Evolutionary conservation across 2,113 vertebrate species (phyloP).

Genomic region (Diadophis punctatus): DNA sequence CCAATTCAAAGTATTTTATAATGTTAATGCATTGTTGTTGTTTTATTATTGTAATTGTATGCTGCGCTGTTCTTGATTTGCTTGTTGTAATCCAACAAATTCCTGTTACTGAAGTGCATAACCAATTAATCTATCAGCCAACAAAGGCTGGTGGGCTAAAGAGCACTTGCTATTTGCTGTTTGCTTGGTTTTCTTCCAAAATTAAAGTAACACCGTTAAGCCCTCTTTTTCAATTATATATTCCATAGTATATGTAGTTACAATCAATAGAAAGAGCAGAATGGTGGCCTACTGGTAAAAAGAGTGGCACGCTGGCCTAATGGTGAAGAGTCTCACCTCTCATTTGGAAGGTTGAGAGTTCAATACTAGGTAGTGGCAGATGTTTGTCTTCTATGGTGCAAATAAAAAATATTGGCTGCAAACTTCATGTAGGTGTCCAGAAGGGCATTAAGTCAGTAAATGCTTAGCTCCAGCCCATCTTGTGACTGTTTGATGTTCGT

Average conservation of each 20-base stretch:
- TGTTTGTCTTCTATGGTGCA: background rate
- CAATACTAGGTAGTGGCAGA: background rate
- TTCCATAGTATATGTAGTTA: background rate
- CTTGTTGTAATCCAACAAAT: background rate
- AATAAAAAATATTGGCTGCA: background rate
- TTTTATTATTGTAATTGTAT: background rate
- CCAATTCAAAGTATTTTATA: background rate
- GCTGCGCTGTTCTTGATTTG: background rate
- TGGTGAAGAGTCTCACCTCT: background rate
- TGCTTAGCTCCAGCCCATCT: background rate
- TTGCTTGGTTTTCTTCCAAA: background rate
- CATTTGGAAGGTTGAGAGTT: background rate
- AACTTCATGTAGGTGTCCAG: background rate
- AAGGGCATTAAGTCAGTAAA: background rate
- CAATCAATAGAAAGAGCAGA: background rate
- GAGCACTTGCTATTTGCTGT: background rate
- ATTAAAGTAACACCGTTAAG: background rate
- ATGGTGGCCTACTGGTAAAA: background rate
- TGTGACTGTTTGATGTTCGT: too few species aligned
- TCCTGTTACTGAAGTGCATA: background rate
- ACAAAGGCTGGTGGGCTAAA: background rate
- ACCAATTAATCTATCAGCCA: background rate
- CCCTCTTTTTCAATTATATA: background rate
- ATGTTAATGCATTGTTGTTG: background rate
- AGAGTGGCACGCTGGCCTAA: background rate